Evolutionary conservation across 2,113 vertebrate genomes (phyloP).

Genomic region (Paraplagusia blochii): DNA sequence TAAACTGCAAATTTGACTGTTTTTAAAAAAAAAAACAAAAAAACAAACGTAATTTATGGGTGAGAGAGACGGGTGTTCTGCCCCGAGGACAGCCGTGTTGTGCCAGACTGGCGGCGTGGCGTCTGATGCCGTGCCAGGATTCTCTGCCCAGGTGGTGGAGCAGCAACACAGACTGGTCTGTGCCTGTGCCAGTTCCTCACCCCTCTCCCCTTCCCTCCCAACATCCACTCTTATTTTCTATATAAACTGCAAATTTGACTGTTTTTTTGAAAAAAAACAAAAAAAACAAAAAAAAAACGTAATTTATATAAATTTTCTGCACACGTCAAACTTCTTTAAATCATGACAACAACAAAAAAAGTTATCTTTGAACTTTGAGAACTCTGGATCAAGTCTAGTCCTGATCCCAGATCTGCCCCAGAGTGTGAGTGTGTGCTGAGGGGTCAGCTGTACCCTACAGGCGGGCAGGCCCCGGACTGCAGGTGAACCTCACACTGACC

Average conservation of each 20-base stretch:
- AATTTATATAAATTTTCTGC: too few relatives aligned
- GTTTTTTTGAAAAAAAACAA: too few relatives aligned
- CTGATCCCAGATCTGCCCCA: conserved; percentile 22
- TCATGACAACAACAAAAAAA: too few relatives aligned
- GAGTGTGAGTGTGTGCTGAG: conserved; percentile 27
- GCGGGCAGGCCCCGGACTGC: conserved; percentile 67
- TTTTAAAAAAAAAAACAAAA: too few relatives aligned
- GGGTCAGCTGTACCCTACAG: conserved; percentile 62
- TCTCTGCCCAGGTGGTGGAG: conserved; percentile 74
- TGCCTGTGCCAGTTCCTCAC: conserved; percentile 73
- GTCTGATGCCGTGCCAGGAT: conserved; percentile 75
- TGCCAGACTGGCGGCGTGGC: conserved; percentile 68
- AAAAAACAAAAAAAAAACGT: too few relatives aligned
- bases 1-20: conserved; percentile 4
- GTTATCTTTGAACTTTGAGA: too few relatives aligned
- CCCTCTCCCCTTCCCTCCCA: conserved; percentile 42
- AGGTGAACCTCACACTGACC: conserved; percentile 72
- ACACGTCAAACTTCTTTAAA: too few relatives aligned
- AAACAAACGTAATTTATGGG: too few relatives aligned
- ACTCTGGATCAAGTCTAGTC: conserved; percentile 20
- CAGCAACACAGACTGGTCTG: conserved; percentile 73
- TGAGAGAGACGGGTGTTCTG: conserved; percentile 50
- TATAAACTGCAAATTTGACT: conserved; percentile 5
- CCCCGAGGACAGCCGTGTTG: conserved; percentile 58
- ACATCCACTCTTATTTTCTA: conserved; percentile 41